These are phyloP conservation scores for Sinhomidia bicolor DNA, from an alignment of 2,888 invertebrate species.

Conservation along the genomic window DNA sequence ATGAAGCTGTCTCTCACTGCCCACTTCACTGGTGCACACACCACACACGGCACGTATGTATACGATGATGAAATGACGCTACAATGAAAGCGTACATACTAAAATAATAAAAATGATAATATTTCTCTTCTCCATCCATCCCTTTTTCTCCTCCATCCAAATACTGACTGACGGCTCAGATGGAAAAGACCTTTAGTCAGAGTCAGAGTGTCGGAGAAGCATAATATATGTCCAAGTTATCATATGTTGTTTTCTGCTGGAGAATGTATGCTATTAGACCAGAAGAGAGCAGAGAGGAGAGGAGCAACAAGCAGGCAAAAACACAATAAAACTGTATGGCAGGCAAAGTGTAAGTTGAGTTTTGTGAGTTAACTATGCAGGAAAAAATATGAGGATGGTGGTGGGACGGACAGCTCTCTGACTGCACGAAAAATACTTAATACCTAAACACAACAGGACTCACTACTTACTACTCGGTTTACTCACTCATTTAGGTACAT, in stretches of 20 bases:
- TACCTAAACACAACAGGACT: conserved; percentile 23
- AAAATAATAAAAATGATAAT: not conserved
- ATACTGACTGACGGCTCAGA: conserved; percentile 66
- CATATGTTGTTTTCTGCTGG: conserved; percentile 44
- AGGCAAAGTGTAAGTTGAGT: too few relatives aligned
- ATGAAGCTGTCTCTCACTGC: conserved; percentile 41
- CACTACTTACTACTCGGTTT: conserved; percentile 44
- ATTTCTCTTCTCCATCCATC: conserved; percentile 47
- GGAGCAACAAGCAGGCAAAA: too few relatives aligned
- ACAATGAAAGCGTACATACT: not conserved
- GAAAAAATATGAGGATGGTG: not conserved
- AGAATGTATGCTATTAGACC: conserved; percentile 10
- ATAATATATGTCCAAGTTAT: not conserved
- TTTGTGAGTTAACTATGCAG: too few relatives aligned
- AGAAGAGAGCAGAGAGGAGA: not conserved
- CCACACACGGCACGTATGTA: not conserved
- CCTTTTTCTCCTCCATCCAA: conserved; percentile 49
- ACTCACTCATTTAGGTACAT: conserved; percentile 51
- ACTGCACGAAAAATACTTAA: conserved; percentile 22
- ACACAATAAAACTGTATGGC: too few relatives aligned
- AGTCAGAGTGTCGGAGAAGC: not conserved
- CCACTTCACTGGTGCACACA: conserved; percentile 28
- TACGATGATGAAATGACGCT: not conserved
- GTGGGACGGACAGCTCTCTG: too few relatives aligned
- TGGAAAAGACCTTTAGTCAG: conserved; percentile 52